phyloP scores from a whole-genome alignment of 1,140 invertebrate genomes.

The Xylocopa sonorina region DNA sequence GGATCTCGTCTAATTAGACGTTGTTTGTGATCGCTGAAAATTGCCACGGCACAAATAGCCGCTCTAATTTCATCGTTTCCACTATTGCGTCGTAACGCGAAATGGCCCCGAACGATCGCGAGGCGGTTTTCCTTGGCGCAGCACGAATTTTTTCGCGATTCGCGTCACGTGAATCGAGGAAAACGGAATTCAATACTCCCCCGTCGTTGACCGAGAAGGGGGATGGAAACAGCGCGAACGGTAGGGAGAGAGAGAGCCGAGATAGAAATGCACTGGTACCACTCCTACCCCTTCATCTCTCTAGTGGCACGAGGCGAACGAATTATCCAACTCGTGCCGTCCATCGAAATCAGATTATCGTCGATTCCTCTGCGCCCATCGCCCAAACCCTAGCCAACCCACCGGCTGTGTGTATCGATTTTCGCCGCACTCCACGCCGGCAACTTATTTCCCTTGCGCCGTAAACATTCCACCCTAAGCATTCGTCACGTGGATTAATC shows the following conservation, averaged over 20 bases:
- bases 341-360: constrained; percentile 65
- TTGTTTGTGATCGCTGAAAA: constrained; percentile 1
- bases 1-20: not conserved
- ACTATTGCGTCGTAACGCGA: not conserved
- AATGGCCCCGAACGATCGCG: constrained; percentile 11
- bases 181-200: constrained; percentile 39
- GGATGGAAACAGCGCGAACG: not conserved
- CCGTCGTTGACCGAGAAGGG: not conserved
- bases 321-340: constrained; percentile 49
- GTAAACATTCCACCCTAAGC: constrained; percentile 58
- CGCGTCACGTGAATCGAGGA: constrained; percentile 37
- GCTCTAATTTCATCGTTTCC: too few species aligned
- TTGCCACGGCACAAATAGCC: not conserved
- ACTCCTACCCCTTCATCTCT: not conserved
- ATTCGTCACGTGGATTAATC: constrained; percentile 68
- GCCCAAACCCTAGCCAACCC: not conserved
- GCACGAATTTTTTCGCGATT: constrained; percentile 32
- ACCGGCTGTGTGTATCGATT: constrained; percentile 30
- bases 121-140: not conserved
- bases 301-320: constrained; percentile 47
- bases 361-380: constrained; percentile 50
- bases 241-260: not conserved
- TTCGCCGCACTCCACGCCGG: constrained; percentile 20
- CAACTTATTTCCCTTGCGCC: constrained; percentile 52
- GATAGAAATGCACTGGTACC: not conserved